Conservation (phyloP, 2,113 vertebrate species). For the Phasianus colchicus region DNA sequence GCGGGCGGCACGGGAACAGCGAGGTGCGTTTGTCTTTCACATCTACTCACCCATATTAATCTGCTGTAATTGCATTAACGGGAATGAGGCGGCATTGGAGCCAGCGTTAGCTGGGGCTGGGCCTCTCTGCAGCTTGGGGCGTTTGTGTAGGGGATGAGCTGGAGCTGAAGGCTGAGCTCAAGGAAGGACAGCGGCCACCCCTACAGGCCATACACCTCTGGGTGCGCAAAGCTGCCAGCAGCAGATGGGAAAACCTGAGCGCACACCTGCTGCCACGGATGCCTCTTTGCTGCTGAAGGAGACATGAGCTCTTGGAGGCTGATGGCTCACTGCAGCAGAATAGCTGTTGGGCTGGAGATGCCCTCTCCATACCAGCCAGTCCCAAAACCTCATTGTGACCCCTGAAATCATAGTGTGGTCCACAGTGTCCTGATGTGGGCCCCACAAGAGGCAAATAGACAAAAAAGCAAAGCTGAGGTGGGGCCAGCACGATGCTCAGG, state of each 20-base stretch:
- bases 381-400: neutral
- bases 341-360: neutral
- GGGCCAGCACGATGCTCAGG: neutral
- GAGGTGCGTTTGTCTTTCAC: slow-evolving; percentile 43
- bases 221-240: neutral
- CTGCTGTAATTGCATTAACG: slow-evolving; percentile 61
- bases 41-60: slow-evolving; percentile 65
- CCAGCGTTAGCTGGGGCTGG: neutral
- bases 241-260: neutral
- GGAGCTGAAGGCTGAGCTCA: neutral
- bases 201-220: neutral
- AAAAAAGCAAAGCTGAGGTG: neutral
- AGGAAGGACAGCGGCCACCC: accelerated
- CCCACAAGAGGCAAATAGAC: neutral
- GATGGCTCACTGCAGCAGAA: neutral
- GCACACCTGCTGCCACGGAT: neutral
- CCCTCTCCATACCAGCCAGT: neutral
- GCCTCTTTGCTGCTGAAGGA: neutral
- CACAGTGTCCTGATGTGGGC: neutral
- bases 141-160: neutral
- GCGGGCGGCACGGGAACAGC: neutral
- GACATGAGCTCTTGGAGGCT: neutral
- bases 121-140: neutral
- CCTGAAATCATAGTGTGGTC: neutral
- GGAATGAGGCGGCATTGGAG: neutral